Percentiles rank a stretch among this genome's conserved stretches.
phyloP scores from a whole-genome alignment of 1,140 invertebrate genomes.

The Ptiloglossa arizonensis region DNA sequence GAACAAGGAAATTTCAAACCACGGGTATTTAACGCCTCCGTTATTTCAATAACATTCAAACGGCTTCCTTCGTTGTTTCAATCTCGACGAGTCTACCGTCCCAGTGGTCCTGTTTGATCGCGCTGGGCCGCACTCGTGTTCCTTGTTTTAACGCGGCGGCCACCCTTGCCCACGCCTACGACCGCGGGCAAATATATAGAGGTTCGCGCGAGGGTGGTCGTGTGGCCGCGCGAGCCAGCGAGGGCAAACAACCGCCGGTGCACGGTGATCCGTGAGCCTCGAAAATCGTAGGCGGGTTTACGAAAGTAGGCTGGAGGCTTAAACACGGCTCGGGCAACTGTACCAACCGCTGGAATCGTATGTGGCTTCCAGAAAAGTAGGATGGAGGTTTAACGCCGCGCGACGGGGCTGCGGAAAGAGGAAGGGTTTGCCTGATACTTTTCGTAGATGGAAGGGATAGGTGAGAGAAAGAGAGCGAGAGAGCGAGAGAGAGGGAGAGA shows the following conservation, averaged over 20 bases:
- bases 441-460: neutral
- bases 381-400: conserved; percentile 32
- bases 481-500: neutral
- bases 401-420: neutral
- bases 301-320: conserved; percentile 49
- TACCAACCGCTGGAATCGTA: conserved; percentile 39
- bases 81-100: conserved; percentile 18
- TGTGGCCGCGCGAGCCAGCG: neutral
- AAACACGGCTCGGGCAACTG: conserved; percentile 20
- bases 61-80: neutral
- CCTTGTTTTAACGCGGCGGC: conserved; percentile 41
- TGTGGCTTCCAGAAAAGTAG: conserved; percentile 36
- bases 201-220: neutral
- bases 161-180: conserved; percentile 18
- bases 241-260: neutral
- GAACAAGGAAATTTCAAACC: too few species aligned
- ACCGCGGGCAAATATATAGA: conserved; percentile 41
- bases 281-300: conserved; percentile 24
- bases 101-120: conserved; percentile 35
- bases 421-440: conserved; percentile 4
- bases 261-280: conserved; percentile 1
- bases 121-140: neutral
- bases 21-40: neutral
- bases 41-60: neutral
- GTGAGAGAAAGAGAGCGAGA: too few species aligned